These are phyloP conservation scores for Manduca sexta DNA, from an alignment of 1,140 invertebrate species.

Conservation along the genomic window DNA sequence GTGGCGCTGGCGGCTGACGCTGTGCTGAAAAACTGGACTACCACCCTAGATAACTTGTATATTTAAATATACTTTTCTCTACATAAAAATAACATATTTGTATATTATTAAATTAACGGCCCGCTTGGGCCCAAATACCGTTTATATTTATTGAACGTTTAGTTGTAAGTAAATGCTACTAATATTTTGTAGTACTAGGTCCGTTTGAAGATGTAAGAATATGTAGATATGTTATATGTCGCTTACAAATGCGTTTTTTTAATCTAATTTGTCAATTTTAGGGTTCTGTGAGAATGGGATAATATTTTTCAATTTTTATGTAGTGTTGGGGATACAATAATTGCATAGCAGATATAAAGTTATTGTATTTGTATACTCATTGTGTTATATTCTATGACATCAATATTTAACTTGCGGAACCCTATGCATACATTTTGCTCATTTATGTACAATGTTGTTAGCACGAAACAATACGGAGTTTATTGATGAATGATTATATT, in stretches of 20 bases:
- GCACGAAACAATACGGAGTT: not conserved
- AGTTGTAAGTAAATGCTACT: constrained; percentile 29
- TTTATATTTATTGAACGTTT: constrained; percentile 27
- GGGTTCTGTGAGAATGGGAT: not conserved
- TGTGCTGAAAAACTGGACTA: constrained; percentile 21
- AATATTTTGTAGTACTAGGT: constrained; percentile 22
- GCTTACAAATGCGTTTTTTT: not conserved
- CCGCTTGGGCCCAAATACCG: constrained; percentile 19
- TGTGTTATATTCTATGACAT: no score
- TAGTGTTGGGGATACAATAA: no score
- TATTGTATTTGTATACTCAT: no score
- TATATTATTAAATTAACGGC: constrained; percentile 16
- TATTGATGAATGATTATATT: not conserved
- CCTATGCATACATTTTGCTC: constrained; percentile 4
- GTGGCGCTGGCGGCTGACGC: not conserved
- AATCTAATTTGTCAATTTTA: constrained; percentile 5
- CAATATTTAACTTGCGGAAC: not conserved
- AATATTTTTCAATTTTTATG: no score
- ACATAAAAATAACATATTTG: constrained; percentile 24
- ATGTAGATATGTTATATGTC: not conserved
- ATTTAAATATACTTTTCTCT: constrained; percentile 22
- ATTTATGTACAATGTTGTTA: constrained; percentile 2
- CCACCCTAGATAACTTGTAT: constrained; percentile 19
- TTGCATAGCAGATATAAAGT: no score
- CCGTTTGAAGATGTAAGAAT: not conserved